phyloP scores from a whole-genome alignment of 2,797 vertebrate species.

The Sylvia borin region DNA sequence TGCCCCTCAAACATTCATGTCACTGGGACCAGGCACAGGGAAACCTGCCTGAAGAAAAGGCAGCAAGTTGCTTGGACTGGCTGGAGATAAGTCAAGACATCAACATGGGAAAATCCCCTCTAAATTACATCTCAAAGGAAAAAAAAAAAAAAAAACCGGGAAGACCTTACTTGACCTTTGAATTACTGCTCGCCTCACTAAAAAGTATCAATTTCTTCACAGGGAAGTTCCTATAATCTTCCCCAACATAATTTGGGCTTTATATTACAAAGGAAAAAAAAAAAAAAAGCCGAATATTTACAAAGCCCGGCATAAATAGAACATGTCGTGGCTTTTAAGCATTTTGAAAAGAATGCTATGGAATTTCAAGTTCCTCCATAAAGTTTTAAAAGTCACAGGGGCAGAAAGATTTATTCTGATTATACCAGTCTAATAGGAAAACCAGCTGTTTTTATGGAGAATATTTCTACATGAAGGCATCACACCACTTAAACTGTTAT shows the following conservation, averaged over 20 bases:
- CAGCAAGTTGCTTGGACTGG: background rate
- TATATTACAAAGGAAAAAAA: background rate
- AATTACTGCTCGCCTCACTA: background rate
- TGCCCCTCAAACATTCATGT: background rate
- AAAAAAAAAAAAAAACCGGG: background rate
- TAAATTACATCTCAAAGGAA: background rate
- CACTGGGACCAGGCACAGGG: background rate
- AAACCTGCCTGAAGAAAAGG: background rate
- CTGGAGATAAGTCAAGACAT: background rate
- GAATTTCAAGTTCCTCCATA: constrained; percentile 27
- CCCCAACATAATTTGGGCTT: constrained; percentile 28
- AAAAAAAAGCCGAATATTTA: background rate
- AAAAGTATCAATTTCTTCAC: constrained; percentile 30
- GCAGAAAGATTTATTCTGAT: background rate
- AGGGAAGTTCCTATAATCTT: constrained; percentile 39
- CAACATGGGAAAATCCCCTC: background rate
- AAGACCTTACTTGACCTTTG: constrained; percentile 30
- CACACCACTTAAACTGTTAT: background rate
- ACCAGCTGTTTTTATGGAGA: background rate
- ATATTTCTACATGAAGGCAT: background rate
- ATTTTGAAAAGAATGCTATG: background rate
- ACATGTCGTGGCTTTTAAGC: background rate
- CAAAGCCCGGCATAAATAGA: background rate
- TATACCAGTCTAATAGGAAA: background rate
- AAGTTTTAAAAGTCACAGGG: background rate